These are phyloP conservation scores for Carollia perspicillata DNA, from an alignment of 2,113 vertebrate species.

Conservation along the genomic window DNA sequence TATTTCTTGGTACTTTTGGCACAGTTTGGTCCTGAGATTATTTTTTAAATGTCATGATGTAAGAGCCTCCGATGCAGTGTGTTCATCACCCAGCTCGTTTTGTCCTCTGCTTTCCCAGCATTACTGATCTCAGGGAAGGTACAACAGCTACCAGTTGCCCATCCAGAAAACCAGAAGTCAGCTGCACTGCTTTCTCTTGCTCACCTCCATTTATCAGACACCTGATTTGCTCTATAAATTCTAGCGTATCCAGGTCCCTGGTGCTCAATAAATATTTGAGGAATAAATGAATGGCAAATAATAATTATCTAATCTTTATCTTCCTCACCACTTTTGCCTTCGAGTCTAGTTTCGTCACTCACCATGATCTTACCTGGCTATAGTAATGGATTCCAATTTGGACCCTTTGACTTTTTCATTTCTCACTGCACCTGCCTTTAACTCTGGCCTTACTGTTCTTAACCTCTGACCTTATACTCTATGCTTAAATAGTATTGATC, in stretches of 20 bases:
- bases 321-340: background rate
- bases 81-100: background rate
- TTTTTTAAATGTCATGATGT: background rate
- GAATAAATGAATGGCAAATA: background rate
- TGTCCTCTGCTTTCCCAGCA: background rate
- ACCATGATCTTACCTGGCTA: background rate
- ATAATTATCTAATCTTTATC: no score
- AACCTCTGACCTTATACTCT: background rate
- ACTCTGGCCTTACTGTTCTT: background rate
- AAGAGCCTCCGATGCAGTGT: background rate
- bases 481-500: background rate
- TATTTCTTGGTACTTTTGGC: slow-evolving; percentile 21
- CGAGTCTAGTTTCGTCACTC: background rate
- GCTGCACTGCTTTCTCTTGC: background rate
- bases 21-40: background rate
- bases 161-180: background rate
- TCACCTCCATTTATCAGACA: background rate
- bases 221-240: background rate
- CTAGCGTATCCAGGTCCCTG: background rate
- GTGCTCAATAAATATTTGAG: background rate
- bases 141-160: background rate
- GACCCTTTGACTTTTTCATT: background rate
- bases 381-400: background rate
- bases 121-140: background rate
- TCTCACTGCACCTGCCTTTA: background rate